Percentiles rank a stretch among this genome's conserved stretches.
Evolutionary conservation across 1,140 invertebrate species (phyloP).

Genomic region (Copidosoma floridanum): DNA sequence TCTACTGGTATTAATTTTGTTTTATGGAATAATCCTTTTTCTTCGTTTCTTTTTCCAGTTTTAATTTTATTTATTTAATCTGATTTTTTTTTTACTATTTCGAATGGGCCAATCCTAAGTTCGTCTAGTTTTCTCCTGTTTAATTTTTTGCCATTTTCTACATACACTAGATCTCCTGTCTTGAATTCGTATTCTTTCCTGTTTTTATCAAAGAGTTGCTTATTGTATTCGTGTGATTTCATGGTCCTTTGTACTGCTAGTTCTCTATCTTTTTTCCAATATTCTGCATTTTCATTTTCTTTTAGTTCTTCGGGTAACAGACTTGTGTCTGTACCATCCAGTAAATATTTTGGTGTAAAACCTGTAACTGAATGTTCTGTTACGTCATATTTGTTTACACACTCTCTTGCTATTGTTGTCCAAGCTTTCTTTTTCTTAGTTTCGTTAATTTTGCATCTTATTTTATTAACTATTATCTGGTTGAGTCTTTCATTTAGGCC

Average conservation of each 20-base stretch:
- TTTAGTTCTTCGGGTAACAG: conserved; percentile 20
- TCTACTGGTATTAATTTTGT: conserved; percentile 33
- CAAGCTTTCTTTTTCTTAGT: no score
- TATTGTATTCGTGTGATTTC: conserved; percentile 35
- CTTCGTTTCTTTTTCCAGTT: conserved; percentile 29
- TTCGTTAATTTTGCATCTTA: no score
- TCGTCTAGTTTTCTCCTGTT: no score
- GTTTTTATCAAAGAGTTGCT: conserved; percentile 30
- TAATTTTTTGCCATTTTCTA: no score
- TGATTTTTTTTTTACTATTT: conserved; percentile 33
- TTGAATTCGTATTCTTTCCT: conserved; percentile 24
- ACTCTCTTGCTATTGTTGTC: conserved; percentile 9
- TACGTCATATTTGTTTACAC: conserved; percentile 8
- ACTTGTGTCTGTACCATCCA: no score
- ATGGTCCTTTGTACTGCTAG: conserved; percentile 27
- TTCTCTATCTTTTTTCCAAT: conserved; percentile 18
- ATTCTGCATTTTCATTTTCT: background rate
- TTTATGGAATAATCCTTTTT: conserved; percentile 34
- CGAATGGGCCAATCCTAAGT: conserved; percentile 30
- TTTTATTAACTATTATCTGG: no score
- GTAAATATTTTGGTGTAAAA: conserved; percentile 21
- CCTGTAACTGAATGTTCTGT: conserved; percentile 10
- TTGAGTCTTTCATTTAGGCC: no score
- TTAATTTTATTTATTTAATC: conserved; percentile 32
- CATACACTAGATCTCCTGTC: no score